Conservation (phyloP, 2,113 vertebrate species). For the Dinomys branickii region DNA sequence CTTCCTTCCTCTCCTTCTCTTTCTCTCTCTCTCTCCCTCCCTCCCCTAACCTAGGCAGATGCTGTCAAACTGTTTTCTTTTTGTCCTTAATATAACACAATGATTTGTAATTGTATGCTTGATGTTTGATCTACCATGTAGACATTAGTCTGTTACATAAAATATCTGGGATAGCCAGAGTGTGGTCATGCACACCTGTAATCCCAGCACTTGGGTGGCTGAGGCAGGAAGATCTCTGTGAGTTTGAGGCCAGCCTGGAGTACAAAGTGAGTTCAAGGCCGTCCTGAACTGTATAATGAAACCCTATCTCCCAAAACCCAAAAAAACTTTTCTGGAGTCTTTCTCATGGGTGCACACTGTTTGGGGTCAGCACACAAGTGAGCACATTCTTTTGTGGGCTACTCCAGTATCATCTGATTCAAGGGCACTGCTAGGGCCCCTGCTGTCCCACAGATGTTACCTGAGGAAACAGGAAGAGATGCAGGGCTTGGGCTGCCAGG, state of each 20-base stretch:
- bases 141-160: background rate
- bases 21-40: background rate
- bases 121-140: background rate
- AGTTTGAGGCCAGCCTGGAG: too few species aligned
- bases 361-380: background rate
- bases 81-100: background rate
- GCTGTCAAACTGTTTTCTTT: background rate
- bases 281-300: background rate
- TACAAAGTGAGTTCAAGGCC: background rate
- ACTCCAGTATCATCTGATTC: background rate
- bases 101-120: background rate
- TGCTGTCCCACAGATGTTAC: background rate
- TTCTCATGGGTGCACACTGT: background rate
- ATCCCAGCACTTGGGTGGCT: background rate
- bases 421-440: background rate
- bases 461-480: background rate
- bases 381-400: background rate
- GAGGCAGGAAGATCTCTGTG: background rate
- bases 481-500: background rate
- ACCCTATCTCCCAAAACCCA: background rate
- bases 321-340: background rate
- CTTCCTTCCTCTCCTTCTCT: accelerated
- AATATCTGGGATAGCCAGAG: background rate
- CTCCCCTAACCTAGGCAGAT: background rate
- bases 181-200: background rate